Conservation (phyloP, 2,888 invertebrate species). For the Morpho achilles region DNA sequence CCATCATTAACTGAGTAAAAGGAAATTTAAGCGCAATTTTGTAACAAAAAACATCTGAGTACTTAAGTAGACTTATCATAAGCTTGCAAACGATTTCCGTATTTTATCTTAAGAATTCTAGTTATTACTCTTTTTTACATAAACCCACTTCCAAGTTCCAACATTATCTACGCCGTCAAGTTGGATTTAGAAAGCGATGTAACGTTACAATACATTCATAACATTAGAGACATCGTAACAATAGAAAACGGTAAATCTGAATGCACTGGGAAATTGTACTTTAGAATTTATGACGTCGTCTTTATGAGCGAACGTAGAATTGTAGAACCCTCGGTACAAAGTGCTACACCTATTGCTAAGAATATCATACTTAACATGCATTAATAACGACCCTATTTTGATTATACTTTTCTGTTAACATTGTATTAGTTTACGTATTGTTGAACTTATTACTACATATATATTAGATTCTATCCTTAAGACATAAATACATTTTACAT, state of each 20-base stretch:
- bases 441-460: too few relatives aligned
- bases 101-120: not conserved
- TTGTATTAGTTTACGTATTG: not conserved
- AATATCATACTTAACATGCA: not conserved
- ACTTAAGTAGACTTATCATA: not conserved
- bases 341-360: not conserved
- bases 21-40: not conserved
- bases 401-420: not conserved
- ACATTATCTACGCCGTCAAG: constrained; percentile 10
- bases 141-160: constrained; percentile 4
- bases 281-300: constrained; percentile 9
- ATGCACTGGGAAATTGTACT: constrained; percentile 13
- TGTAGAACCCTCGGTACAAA: not conserved
- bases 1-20: too few relatives aligned
- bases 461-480: too few relatives aligned
- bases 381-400: not conserved
- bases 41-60: not conserved
- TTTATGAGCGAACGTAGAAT: constrained; percentile 2
- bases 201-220: constrained; percentile 22
- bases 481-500: too few relatives aligned
- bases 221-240: constrained; percentile 20
- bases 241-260: constrained; percentile 17
- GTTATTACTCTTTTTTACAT: not conserved
- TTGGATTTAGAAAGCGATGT: constrained; percentile 18
- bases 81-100: not conserved